Conservation (phyloP, 2,113 vertebrate species). For the Bos javanicus region DNA sequence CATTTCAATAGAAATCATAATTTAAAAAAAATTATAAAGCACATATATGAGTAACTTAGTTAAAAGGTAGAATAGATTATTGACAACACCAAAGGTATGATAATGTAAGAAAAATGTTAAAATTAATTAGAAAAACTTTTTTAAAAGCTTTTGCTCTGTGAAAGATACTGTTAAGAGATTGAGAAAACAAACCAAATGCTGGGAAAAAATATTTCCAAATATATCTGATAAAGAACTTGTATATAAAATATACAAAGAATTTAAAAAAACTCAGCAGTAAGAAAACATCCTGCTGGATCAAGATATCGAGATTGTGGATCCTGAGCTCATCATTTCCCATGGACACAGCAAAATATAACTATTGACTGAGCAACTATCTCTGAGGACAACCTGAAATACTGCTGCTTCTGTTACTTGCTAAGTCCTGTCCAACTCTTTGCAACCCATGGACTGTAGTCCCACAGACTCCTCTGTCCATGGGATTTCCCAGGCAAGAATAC, state of each 20-base stretch:
- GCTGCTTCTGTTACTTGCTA: neutral
- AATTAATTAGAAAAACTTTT: neutral
- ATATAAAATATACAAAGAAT: neutral
- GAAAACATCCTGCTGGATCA: neutral
- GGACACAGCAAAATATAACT: neutral
- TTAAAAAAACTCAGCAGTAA: neutral
- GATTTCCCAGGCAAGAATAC: neutral
- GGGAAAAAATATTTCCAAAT: neutral
- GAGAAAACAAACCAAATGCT: neutral
- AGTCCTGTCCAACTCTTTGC: rapidly evolving
- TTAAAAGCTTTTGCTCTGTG: neutral
- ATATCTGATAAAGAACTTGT: neutral
- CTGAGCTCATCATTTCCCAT: neutral
- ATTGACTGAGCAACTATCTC: neutral
- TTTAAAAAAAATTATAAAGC: neutral
- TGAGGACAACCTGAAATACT: neutral
- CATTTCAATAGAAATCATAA: neutral
- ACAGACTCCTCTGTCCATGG: neutral
- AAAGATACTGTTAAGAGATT: neutral
- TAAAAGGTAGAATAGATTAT: neutral
- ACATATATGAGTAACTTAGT: neutral
- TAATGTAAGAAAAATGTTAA: neutral
- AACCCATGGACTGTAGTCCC: neutral
- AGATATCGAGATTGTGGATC: neutral
- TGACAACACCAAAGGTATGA: neutral